Base-by-base conservation (phyloP, 2,797 vertebrate genomes). In the Poeciliopsis paucimaculata region DNA sequence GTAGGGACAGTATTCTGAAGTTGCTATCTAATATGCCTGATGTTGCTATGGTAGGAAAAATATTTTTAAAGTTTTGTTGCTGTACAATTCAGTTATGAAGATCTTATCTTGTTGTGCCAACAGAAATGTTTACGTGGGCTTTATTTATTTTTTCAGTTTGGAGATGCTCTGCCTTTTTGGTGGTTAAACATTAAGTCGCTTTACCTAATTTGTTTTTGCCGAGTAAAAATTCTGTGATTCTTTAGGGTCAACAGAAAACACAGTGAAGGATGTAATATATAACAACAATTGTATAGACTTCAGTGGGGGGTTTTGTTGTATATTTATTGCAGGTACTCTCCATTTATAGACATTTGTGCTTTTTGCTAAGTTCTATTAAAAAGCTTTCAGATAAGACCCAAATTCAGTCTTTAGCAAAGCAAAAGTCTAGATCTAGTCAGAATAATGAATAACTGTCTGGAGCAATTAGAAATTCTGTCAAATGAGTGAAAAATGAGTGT, bases 91-190 rank as follows among this genome's bases (percentile, higher is more conserved):
- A 83, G 64, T 81, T 76, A 85, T 72, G 23, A 51, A 9, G 46
- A 84, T 83, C 45, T 76, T 66, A 83, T 86, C 80, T 80, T 68
- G 15, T 26, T 31, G 1, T 79, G n/a, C 64, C 77, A 78, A 79
- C 28, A 70, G 9, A 77, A 57, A 60, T 81, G 26, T 75, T 82
- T 34, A 34, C 31, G 1, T 34, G 31, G 31, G 31, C 31, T 86
- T 53, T 9, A 0, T 34, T 0, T 12, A 20, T 18, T 23, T 51
- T 7, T 20, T 0, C 31, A 36, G 31, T 20, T 36, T 36, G 34
- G 31, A 34, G 60, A 36, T 39, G 16, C 34, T 66, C 8, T 39
- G 75, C 51, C 26, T 55, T 86, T 12, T 82, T 72, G 80, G 87
- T 87, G 81, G 85, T 89, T 86, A 49, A 78, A 82, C 71, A 20